A percentile compares a stretch with the other conserved stretches of the same genome.
These are phyloP conservation scores for Jordanella pulchra DNA, from an alignment of 2,797 vertebrate species.

Conservation along the genomic window DNA sequence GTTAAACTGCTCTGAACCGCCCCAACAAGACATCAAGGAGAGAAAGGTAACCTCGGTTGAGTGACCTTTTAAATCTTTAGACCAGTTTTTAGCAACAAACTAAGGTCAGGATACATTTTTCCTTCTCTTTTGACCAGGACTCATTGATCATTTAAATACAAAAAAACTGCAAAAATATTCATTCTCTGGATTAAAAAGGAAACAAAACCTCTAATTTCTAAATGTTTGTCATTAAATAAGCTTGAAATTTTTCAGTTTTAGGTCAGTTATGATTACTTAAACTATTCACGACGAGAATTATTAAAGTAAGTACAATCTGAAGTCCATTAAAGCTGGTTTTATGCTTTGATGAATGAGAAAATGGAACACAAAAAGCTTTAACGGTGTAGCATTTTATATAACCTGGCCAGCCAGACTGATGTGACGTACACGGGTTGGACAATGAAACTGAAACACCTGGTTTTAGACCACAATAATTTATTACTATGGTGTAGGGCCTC, in stretches of 20 bases:
- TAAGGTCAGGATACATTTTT: background rate
- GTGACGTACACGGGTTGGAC: too few relatives aligned
- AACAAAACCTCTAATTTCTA: too few relatives aligned
- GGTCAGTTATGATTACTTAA: background rate
- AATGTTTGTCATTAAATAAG: background rate
- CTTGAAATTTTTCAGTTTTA: background rate
- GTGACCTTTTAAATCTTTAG: slow-evolving; percentile 4
- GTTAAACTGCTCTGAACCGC: slow-evolving; percentile 6
- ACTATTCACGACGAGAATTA: background rate
- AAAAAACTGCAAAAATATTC: background rate
- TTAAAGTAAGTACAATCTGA: background rate
- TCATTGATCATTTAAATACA: background rate
- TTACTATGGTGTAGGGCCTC: too few relatives aligned
- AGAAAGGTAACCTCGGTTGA: slow-evolving; percentile 1
- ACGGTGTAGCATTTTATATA: too few relatives aligned
- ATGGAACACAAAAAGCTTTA: too few relatives aligned
- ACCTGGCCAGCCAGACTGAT: too few relatives aligned
- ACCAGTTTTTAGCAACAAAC: slow-evolving; percentile 17
- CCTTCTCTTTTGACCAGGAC: background rate
- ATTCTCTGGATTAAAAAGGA: too few relatives aligned
- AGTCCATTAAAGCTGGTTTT: background rate
- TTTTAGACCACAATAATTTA: too few relatives aligned
- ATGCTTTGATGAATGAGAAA: too few relatives aligned
- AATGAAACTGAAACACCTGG: too few relatives aligned
- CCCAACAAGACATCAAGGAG: slow-evolving; percentile 2